Evolutionary conservation across 2,888 invertebrate genomes (phyloP), one percentile per base, ranked within the genome.

Genomic region (Eristalis tenax): DNA sequence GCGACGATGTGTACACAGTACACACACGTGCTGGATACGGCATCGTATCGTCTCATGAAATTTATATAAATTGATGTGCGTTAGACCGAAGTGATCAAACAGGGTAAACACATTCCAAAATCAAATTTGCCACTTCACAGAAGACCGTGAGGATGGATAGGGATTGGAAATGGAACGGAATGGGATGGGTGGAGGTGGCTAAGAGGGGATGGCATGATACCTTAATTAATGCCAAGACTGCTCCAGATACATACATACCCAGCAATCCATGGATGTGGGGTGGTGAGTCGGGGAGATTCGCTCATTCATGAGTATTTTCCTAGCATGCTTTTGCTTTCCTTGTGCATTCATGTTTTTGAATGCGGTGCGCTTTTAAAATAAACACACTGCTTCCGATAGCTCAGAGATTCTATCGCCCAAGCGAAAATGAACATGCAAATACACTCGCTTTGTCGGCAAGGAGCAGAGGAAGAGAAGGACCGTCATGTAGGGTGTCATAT

Each of bases 201-300:
- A 0, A n/a, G 18, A n/a, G 0, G 50, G n/a, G 50, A 10, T 2
- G 18, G n/a, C 32, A 50, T 50, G 50, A 50, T 50, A 76, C 66
- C 76, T 84, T 80, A 84, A 84, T 84, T 84, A 84, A 80, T 80
- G 84, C 84, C 80, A 70, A 84, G 43, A 77, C 71, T 61, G 32
- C 68, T 71, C 59, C 68, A 77, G 77, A 83, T 38, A 38, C 32
- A 32, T 10, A 4, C 8, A 8, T 6, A 32, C 66, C 59, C 68
- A 77, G 71, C 77, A 1, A 38, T 71, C 66, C 71, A 77, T 83
- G 50, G 18, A n/a, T 18, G n/a, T 6, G n/a, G 5, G 18, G 18
- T 18, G 18, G 50, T 2, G 18, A 8, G 18, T 2, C 8, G n/a
- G 50, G 18, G 50, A 18, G 18, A 50, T 26, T 26, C 26, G n/a